Evolutionary conservation across 2,888 invertebrate species (phyloP), one percentile per base, ranked within the genome.

Genomic region (Protodeltote pygarga): DNA sequence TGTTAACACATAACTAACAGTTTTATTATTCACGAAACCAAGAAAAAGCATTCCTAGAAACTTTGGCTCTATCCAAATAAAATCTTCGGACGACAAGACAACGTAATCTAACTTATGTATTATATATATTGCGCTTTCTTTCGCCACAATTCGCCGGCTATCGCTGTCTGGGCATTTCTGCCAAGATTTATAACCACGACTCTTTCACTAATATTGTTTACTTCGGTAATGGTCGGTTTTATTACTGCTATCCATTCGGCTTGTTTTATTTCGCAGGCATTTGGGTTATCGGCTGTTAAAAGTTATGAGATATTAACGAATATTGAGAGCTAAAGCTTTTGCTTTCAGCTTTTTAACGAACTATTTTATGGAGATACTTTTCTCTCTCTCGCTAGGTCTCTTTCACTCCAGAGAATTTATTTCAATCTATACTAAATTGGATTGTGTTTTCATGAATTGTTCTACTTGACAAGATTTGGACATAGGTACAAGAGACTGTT

Each of bases 171-270:
- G 79, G 79, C 83, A 83, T 88, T 87, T 80, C 74, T 71, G 63
- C 65, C 52, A 68, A 81, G 85, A 91, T 91, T 89, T 90, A 89
- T 85, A 70, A 75, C 77, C 65, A 74, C 66, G 83, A 81, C 78
- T 86, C 81, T 78, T 81, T 83, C 77, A 77, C 79, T 89, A 86
- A 90, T 90, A 89, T 87, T 90, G 89, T 90, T 90, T 88, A 87
- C 87, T 89, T 82, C 75, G 66, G 85, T 87, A 88, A 85, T 80
- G 63, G 61, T 34, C 49, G 57, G 66, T 66, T 68, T 68, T 68
- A 68, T 68, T 64, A 51, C 57, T 38, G 64, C 78, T 75, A 81
- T 83, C 81, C 81, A 77, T 83, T 75, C 63, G 71, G 67, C 63
- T 73, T 74, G 75, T 77, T 86, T 87, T 84, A 83, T 85, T 81